Conservation (phyloP, 2,888 invertebrate species). For the Aspidiotus destructor region DNA sequence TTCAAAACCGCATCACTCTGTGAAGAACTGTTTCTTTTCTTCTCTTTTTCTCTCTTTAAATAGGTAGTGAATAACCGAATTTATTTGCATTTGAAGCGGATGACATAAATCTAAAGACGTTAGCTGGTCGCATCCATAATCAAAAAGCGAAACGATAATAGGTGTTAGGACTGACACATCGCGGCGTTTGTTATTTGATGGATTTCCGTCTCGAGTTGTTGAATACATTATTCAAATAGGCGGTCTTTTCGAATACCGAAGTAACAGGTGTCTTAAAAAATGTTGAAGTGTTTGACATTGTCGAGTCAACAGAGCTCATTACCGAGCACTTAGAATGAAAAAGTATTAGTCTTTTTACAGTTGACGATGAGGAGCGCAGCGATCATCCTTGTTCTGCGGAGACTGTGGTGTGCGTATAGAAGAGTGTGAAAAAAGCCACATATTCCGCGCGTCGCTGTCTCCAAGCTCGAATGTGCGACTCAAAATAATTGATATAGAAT, state of each 20-base stretch:
- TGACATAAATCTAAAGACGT: conserved; percentile 30
- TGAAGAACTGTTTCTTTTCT: background rate
- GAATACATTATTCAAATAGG: conserved; percentile 32
- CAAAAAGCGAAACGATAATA: conserved; percentile 30
- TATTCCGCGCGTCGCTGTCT: background rate
- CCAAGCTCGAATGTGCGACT: conserved; percentile 12
- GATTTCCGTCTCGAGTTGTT: conserved; percentile 30
- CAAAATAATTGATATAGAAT: conserved; percentile 30
- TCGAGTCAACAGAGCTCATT: conserved; percentile 32
- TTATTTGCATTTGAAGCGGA: conserved; percentile 32
- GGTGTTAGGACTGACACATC: conserved; percentile 32
- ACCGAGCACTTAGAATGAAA: conserved; percentile 24
- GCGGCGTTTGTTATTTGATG: conserved; percentile 33
- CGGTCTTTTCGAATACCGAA: conserved; percentile 22
- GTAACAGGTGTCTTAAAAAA: conserved; percentile 31
- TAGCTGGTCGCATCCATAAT: conserved; percentile 28
- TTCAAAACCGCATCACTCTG: no score
- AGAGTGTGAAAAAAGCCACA: background rate
- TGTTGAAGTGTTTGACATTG: conserved; percentile 31
- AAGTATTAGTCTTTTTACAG: conserved; percentile 21
- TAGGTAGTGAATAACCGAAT: conserved; percentile 31
- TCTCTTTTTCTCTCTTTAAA: conserved; percentile 3
- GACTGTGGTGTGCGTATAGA: background rate
- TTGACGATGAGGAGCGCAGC: conserved; percentile 14
- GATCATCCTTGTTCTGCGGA: background rate